Base-by-base conservation (phyloP, 2,888 invertebrate genomes). In the Schrankia costaestrigalis region DNA sequence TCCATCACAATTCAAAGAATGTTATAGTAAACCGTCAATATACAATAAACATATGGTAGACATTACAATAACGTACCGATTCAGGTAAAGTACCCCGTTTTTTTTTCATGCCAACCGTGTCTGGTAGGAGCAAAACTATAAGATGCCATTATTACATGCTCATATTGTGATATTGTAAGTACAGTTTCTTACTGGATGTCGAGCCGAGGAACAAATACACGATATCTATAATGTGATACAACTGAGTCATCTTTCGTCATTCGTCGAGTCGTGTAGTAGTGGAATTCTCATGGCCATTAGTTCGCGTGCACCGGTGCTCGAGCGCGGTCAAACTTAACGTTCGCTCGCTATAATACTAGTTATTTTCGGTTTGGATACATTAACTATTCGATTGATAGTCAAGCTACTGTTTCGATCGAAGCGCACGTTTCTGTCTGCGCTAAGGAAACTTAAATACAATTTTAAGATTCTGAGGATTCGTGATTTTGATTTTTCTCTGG, bases 211-310 rank as follows among this genome's bases (percentile, higher is more conserved):
- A 65, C 61, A 63, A 73, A 70, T 64, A 73, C 60, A 63, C 63
- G 63, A 70, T 73, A 71, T 44, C 53, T 57, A 62, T 55, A 65
- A 50, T 53, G 54, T 61, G 52, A 67, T 63, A 63, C 61, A 58
- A 78, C 75, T 83, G 83, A 84, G 78, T 84, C 82, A 78, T 81
- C 75, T 75, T 68, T 77, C 74, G 75, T 75, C 76, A 75, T 65
- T 62, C 60, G 64, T 49, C 60, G 64, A 62, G 58, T 43, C 56
- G 56, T 56, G 60, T 56, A 47, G 54, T 56, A 62, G 70, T 68
- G 63, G 68, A 61, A 61, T 65, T 69, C 71, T 69, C 71, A 71
- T 52, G 73, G 72, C 68, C 67, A 58, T 54, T 71, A 84, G 85
- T 86, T 75, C 77, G 78, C 81, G 75, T 78, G 84, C 72, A 83